Base-by-base conservation (phyloP, 2,888 invertebrate genomes). In the Cactoblastis cactorum region DNA sequence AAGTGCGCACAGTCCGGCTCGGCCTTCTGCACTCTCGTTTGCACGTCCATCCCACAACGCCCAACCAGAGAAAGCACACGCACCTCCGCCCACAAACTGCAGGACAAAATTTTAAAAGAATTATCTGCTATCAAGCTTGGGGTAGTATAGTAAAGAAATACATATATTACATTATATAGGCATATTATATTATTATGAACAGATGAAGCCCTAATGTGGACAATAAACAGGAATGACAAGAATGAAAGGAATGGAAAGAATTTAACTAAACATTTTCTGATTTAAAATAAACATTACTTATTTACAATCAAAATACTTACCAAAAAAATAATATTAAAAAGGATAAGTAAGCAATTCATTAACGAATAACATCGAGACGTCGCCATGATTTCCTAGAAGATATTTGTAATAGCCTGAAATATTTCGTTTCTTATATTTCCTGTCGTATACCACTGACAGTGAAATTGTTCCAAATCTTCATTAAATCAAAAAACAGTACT, bases 251-350 rank as follows among this genome's bases (percentile, higher is more conserved):
- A n/a, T n/a, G n/a, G n/a, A n/a, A n/a, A n/a, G n/a, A n/a, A n/a
- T n/a, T n/a, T n/a, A n/a, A n/a, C n/a, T n/a, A n/a, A n/a, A n/a
- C n/a, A n/a, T n/a, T n/a, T n/a, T n/a, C n/a, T n/a, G n/a, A n/a
- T n/a, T n/a, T n/a, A n/a, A n/a, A n/a, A 5, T 24, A 24, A 34
- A 14, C 2, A 14, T 15, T 9, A 17, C 11, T 17, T 17, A 8
- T 35, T 53, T 58, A 32, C 3, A 9, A 38, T 3, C 11, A 11
- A 15, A 0, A 11, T 37, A 80, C 93, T 93, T 87, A 95, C 95
- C 93, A 93, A 91, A 84, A 94, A 94, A 73, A 95, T 86, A 52
- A 94, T 88, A 77, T 94, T 95, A 67, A 94, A 91, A 57, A 94
- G 80, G 59, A 95, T 92, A 67, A 95, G 91, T 63, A 94, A 85